A percentile compares a stretch with the other conserved stretches of the same genome.
Conservation (phyloP, 2,888 invertebrate genomes). For the Beris morrisii region DNA sequence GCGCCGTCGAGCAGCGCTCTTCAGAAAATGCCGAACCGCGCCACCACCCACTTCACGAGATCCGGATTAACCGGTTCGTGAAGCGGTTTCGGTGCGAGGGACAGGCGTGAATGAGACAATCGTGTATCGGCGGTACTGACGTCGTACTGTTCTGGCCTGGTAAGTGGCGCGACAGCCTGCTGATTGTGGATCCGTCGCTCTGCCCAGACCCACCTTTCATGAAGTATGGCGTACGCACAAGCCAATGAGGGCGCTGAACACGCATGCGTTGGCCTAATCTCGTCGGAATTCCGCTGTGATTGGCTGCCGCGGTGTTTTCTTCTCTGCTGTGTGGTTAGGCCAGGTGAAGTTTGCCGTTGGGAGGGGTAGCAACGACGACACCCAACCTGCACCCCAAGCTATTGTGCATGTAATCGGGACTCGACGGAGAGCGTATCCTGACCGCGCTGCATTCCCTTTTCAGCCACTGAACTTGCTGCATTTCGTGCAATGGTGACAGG, state of each 20-base stretch:
- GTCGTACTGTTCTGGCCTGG: background rate
- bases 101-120: background rate
- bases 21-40: slow-evolving; percentile 7
- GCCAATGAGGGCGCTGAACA: slow-evolving; percentile 51
- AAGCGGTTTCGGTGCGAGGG: slow-evolving; percentile 14
- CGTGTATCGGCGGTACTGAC: too few species aligned
- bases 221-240: slow-evolving; percentile 54
- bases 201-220: slow-evolving; percentile 21
- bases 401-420: slow-evolving; percentile 12
- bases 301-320: slow-evolving; percentile 19
- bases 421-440: slow-evolving; percentile 9
- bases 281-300: slow-evolving; percentile 28
- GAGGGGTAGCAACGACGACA: too few species aligned
- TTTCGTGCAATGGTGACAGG: background rate
- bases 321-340: background rate
- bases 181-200: slow-evolving; percentile 11
- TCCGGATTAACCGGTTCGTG: slow-evolving; percentile 10
- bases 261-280: slow-evolving; percentile 47
- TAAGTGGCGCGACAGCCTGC: too few species aligned
- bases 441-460: slow-evolving; percentile 4
- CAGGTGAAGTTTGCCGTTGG: background rate
- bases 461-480: slow-evolving; percentile 4
- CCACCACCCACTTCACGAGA: slow-evolving; percentile 9
- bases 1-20: background rate
- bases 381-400: too few species aligned